phyloP scores from a whole-genome alignment of 2,888 invertebrate species.

The Bombylius major region DNA sequence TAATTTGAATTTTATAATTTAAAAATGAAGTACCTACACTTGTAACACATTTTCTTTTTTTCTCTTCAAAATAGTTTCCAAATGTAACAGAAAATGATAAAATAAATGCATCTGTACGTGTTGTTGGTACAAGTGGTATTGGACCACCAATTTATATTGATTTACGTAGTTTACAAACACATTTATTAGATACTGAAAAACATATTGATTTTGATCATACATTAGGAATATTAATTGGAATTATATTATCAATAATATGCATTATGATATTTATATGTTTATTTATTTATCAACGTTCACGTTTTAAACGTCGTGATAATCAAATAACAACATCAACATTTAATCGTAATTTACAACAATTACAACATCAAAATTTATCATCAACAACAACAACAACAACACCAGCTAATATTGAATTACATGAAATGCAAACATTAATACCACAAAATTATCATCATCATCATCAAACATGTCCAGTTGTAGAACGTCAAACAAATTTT shows the following conservation, averaged over 20 bases:
- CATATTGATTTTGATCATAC: slow-evolving; percentile 19
- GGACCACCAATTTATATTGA: slow-evolving; percentile 34
- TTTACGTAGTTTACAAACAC: slow-evolving; percentile 19
- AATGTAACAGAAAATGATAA: slow-evolving; percentile 32
- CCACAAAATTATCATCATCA: slow-evolving; percentile 14
- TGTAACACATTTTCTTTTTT: background rate
- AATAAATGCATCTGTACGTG: slow-evolving; percentile 34
- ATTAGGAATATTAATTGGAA: slow-evolving; percentile 30
- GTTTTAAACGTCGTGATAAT: slow-evolving; percentile 24
- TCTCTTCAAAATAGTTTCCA: slow-evolving; percentile 24
- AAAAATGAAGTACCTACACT: no score
- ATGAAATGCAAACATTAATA: slow-evolving; percentile 37
- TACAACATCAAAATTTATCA: background rate
- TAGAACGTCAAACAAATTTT: background rate
- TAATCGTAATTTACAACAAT: slow-evolving; percentile 30
- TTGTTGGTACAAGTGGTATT: slow-evolving; percentile 32
- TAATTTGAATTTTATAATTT: no score
- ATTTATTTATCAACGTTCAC: slow-evolving; percentile 28
- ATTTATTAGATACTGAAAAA: slow-evolving; percentile 18
- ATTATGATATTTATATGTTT: slow-evolving; percentile 28
- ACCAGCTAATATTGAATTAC: slow-evolving; percentile 28
- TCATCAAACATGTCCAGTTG: background rate
- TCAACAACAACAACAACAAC: slow-evolving; percentile 1
- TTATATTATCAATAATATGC: slow-evolving; percentile 27
- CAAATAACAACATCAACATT: slow-evolving; percentile 27